These are phyloP conservation scores for Theonella swinhoei DNA, from an alignment of 37 sponge, comb jelly and placozoan genomes.

Conservation along the genomic window DNA sequence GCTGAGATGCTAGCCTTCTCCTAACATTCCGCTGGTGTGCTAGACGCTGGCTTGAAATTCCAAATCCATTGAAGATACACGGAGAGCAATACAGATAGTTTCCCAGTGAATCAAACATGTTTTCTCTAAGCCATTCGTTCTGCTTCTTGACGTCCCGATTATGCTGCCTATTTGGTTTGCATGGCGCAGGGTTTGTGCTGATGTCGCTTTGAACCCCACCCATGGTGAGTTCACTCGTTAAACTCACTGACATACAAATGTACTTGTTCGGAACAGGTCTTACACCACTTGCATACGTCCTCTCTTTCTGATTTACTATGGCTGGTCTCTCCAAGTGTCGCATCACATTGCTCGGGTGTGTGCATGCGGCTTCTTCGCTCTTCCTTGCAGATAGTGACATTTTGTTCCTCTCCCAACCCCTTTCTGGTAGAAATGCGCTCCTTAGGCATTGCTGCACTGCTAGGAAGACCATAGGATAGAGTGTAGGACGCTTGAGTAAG, in stretches of 20 bases:
- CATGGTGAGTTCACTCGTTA: neutral
- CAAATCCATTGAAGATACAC: neutral
- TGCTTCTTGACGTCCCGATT: constrained; percentile 25
- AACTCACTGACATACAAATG: neutral
- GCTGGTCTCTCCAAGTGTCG: neutral
- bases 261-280: neutral
- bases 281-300: neutral
- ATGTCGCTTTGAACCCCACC: neutral
- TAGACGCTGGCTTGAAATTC: neutral
- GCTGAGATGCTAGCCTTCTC: neutral
- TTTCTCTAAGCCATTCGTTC: constrained; percentile 52
- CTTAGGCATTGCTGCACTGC: neutral
- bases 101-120: constrained; percentile 48
- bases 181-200: neutral
- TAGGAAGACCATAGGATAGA: too few species aligned
- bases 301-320: neutral
- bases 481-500: too few species aligned
- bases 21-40: constrained; percentile 1
- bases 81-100: neutral
- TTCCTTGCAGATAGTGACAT: neutral
- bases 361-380: neutral
- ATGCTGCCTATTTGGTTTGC: neutral
- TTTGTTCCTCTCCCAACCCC: neutral
- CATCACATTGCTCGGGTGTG: neutral
- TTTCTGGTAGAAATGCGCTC: neutral